phyloP scores from a whole-genome alignment of 2,113 vertebrate species.

The Mohoua ochrocephala region DNA sequence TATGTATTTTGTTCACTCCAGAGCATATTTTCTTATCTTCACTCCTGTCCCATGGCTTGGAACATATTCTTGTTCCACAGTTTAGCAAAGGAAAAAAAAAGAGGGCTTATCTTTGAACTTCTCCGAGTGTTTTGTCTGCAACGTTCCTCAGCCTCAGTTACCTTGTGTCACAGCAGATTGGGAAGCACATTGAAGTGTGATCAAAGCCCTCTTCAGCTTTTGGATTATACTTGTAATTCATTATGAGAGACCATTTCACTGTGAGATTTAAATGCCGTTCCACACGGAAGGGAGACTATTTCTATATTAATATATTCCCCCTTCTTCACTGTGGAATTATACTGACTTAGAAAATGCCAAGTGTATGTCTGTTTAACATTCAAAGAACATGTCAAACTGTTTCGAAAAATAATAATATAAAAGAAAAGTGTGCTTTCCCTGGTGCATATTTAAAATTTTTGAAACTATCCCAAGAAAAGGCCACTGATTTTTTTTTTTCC shows the following conservation, averaged over 20 bases:
- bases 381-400: not conserved
- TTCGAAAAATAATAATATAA: not conserved
- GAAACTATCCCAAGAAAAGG: conserved; percentile 33
- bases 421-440: not conserved
- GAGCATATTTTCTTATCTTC: not conserved
- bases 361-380: conserved; percentile 43
- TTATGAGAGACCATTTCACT: not conserved
- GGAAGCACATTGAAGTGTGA: not conserved
- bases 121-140: not conserved
- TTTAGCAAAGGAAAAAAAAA: not conserved
- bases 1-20: not conserved
- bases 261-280: not conserved
- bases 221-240: not conserved
- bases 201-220: not conserved
- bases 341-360: conserved; percentile 18
- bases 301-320: not conserved
- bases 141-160: not conserved
- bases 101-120: not conserved
- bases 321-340: conserved; percentile 16
- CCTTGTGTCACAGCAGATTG: not conserved
- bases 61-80: not conserved
- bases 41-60: not conserved
- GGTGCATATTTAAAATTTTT: conserved; percentile 20
- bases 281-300: not conserved
- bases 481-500: not conserved